Base-by-base conservation (phyloP, 1,140 invertebrate species). In the Heliothis virescens region DNA sequence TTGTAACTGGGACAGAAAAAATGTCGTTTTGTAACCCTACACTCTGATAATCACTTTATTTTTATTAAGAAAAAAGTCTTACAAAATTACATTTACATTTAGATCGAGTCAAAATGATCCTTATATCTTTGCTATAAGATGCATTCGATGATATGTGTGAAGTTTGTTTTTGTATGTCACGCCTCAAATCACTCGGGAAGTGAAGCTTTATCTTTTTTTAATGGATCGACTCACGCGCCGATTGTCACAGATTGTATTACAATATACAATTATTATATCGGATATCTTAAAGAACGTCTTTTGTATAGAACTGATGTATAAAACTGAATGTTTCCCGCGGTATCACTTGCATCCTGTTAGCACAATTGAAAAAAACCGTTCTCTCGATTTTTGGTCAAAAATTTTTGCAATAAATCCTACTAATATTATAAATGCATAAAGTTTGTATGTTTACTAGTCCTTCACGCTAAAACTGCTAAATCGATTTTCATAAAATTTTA, bases 231-330 rank as follows among this genome's bases (percentile, higher is more conserved):
- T 69, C 65, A 57, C 60, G 79, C 69, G 57, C 59, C 69, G 69
- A 73, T 80, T 80, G 60, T 48, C 60, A 57, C 18, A 67, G 79
- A 73, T 80, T 73, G 62, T 74, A 52, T 80, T 80, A 80, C 79
- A 73, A 53, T 29, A 53, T 29, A 80, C 52, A 52, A 69, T 52
- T 69, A 69, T 69, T 21, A n/a, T 69, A 69, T 69, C 65, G 2
- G 48, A 69, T 69, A 10, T 53, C 65, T 69, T 69, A 29, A 16
- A 53, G 65, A 69, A 69, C 26, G 48, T 53, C 12, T 26, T 69
- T 52, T 69, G 18, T 65, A 11, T 9, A 41, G 34, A 7, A 34
- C 3, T 34, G n/a, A n/a, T n/a, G n/a, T n/a, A n/a, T n/a, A n/a
- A n/a, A 41, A 41, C 34, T 41, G n/a, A n/a, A n/a, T n/a, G 5